Evolutionary conservation across 2,797 vertebrate genomes (phyloP).

Genomic region (Xyrichtys novacula): DNA sequence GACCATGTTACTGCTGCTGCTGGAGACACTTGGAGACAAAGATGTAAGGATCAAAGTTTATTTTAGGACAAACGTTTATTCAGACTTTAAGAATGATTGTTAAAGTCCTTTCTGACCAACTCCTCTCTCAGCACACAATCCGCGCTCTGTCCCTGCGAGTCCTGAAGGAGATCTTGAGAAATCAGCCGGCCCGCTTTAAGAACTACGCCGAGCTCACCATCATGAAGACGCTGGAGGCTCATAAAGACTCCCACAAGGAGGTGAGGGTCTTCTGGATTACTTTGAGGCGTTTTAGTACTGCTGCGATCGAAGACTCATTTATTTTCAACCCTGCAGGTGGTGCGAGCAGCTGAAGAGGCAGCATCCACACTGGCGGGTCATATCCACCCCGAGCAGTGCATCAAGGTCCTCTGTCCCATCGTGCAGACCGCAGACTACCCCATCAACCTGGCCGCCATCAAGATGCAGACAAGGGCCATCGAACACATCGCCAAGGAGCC

Average conservation of each 20-base stretch:
- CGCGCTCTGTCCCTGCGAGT: constrained; percentile 91
- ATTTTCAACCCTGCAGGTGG: constrained; percentile 82
- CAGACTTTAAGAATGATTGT: no score
- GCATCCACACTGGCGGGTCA: constrained; percentile 90
- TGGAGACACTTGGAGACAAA: constrained; percentile 95
- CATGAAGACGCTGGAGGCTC: constrained; percentile 98
- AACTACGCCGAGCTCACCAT: constrained; percentile 96
- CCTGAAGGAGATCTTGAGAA: constrained; percentile 93
- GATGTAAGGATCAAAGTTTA: constrained; percentile 81
- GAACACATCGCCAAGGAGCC: constrained; percentile 91
- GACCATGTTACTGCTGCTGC: constrained; percentile 93
- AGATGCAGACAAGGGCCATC: constrained; percentile 95
- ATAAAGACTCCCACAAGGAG: constrained; percentile 97
- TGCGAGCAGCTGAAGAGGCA: constrained; percentile 93
- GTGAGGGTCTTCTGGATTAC: constrained; percentile 64
- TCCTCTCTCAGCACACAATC: constrained; percentile 88
- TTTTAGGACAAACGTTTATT: background rate
- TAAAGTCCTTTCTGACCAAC: background rate
- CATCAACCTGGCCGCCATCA: constrained; percentile 94
- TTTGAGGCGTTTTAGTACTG: background rate
- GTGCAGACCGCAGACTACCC: constrained; percentile 96
- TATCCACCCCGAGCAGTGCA: constrained; percentile 93
- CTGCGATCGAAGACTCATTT: background rate
- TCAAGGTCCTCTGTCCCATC: constrained; percentile 96
- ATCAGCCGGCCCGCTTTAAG: constrained; percentile 94